Conservation (phyloP, 1,140 invertebrate genomes). For the Spodoptera frugiperda region DNA sequence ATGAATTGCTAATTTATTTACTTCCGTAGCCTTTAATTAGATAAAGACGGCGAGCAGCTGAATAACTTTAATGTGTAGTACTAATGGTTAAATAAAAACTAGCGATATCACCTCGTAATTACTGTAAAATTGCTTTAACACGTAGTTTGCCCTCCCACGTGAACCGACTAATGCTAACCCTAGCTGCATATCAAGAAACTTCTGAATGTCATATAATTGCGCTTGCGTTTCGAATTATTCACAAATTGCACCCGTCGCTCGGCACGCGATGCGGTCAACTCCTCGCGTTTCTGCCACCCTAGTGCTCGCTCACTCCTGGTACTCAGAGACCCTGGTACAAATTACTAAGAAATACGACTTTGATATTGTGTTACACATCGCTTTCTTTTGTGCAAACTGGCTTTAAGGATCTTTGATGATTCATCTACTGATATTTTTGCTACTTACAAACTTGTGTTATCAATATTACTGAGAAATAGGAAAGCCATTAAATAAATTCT, state of each 20-base stretch:
- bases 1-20: not conserved
- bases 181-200: conserved; percentile 31
- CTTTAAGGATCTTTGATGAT: too few species aligned
- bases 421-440: too few species aligned
- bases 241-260: conserved; percentile 33
- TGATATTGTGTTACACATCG: not conserved
- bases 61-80: not conserved
- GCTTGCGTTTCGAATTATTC: conserved; percentile 45
- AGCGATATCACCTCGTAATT: conserved; percentile 3
- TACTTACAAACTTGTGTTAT: not conserved
- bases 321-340: conserved; percentile 16
- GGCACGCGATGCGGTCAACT: conserved; percentile 51
- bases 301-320: conserved; percentile 37
- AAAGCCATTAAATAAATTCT: not conserved
- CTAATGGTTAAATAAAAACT: conserved; percentile 6
- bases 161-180: conserved; percentile 18
- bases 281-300: conserved; percentile 48
- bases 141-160: conserved; percentile 8
- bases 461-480: not conserved
- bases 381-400: not conserved
- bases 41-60: not conserved
- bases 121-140: conserved; percentile 28
- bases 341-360: conserved; percentile 6
- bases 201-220: conserved; percentile 46
- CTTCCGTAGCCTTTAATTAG: not conserved